These are phyloP conservation scores for Porites cylindrica DNA, from an alignment of 92 coral and sea anemone genomes.

Conservation along the genomic window DNA sequence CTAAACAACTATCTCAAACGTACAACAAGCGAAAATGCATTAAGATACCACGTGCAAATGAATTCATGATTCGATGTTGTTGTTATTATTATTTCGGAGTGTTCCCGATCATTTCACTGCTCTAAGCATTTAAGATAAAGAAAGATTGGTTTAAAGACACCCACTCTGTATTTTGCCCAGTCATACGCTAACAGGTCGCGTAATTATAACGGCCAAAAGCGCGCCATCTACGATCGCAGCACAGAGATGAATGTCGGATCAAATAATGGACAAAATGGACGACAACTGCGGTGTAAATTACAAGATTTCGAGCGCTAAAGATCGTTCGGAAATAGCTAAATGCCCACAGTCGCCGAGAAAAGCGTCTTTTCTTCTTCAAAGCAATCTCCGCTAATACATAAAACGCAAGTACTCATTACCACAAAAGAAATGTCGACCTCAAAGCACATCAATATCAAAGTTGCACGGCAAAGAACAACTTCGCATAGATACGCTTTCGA, in stretches of 20 bases:
- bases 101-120: conserved; percentile 18
- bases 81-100: conserved; percentile 31
- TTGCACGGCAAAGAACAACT: conserved; percentile 34
- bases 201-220: not conserved
- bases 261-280: conserved; percentile 52
- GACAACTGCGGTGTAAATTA: conserved; percentile 44
- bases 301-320: conserved; percentile 40
- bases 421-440: conserved; percentile 26
- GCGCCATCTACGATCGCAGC: conserved; percentile 34
- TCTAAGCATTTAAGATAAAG: conserved; percentile 2
- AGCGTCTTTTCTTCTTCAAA: conserved; percentile 28
- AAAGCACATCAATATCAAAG: conserved; percentile 60
- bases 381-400: conserved; percentile 26
- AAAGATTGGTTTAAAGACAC: not conserved
- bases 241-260: conserved; percentile 32
- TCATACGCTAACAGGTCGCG: not conserved
- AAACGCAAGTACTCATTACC: conserved; percentile 22
- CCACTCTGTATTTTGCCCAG: not conserved
- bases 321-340: conserved; percentile 21
- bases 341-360: not conserved
- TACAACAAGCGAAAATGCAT: conserved; percentile 33
- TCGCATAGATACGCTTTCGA: conserved; percentile 38
- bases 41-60: conserved; percentile 48
- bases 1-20: conserved; percentile 4
- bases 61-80: conserved; percentile 33